A percentile compares a stretch with the other conserved stretches of the same genome.
phyloP scores from a whole-genome alignment of 1,140 invertebrate genomes.

The Brachionus rotundiformis region DNA sequence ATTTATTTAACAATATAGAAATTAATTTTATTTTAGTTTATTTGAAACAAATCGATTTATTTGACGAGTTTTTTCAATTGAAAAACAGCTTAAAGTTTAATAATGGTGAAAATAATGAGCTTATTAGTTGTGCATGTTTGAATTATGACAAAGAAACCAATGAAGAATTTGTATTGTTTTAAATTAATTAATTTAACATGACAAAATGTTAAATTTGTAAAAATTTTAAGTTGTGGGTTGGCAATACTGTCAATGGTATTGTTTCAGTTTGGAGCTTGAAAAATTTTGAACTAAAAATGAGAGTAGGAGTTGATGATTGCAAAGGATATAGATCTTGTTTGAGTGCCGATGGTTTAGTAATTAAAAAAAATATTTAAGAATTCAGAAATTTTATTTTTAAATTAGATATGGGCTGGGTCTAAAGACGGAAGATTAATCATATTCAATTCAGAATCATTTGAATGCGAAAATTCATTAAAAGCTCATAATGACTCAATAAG shows the following conservation, averaged over 20 bases:
- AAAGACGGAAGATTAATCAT: slow-evolving; percentile 22
- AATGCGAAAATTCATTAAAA: slow-evolving; percentile 41
- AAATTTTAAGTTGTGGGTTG: slow-evolving; percentile 16
- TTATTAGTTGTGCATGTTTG: slow-evolving; percentile 16
- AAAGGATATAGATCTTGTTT: slow-evolving; percentile 34
- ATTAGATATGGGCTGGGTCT: slow-evolving; percentile 31
- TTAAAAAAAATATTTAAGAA: not conserved
- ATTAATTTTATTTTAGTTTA: not conserved
- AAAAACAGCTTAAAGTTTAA: slow-evolving; percentile 12
- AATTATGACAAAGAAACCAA: not conserved
- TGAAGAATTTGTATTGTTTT: slow-evolving; percentile 14
- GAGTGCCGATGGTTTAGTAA: not conserved
- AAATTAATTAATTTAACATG: not conserved
- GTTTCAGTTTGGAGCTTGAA: slow-evolving; percentile 13
- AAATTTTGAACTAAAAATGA: slow-evolving; percentile 26
- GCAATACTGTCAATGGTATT: not conserved
- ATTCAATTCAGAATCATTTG: not conserved
- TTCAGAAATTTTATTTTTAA: not conserved
- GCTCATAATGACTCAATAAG: slow-evolving; percentile 39
- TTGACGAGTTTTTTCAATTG: not conserved
- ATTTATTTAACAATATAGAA: not conserved
- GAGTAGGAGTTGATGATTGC: slow-evolving; percentile 4
- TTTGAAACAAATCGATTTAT: not conserved
- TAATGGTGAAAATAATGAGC: not conserved
- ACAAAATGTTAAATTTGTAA: not conserved